Conservation (phyloP, 2,888 invertebrate genomes). For the Drosophila eohydei region DNA sequence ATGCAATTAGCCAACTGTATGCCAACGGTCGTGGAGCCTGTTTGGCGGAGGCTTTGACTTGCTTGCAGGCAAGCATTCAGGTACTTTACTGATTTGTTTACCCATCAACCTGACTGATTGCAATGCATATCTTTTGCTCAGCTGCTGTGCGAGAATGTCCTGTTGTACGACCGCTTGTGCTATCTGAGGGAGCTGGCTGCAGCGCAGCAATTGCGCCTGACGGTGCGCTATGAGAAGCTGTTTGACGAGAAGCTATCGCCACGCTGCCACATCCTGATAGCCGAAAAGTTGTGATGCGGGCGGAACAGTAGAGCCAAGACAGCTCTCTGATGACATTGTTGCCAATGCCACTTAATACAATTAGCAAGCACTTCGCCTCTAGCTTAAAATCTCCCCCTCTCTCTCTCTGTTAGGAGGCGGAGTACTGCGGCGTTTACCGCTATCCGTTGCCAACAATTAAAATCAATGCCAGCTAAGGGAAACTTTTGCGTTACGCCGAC, state of each 20-base stretch:
- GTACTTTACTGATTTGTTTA: slow-evolving; percentile 57
- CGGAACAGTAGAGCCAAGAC: neutral
- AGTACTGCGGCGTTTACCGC: slow-evolving; percentile 30
- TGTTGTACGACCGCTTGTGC: slow-evolving; percentile 86
- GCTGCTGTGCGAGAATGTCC: slow-evolving; percentile 87
- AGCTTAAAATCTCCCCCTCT: slow-evolving; percentile 21
- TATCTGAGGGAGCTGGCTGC: slow-evolving; percentile 84
- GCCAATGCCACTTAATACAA: slow-evolving; percentile 54
- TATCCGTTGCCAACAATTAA: slow-evolving; percentile 64
- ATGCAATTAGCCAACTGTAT: slow-evolving; percentile 56
- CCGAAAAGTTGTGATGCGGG: slow-evolving; percentile 85
- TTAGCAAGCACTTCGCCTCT: slow-evolving; percentile 56
- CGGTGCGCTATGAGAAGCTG: slow-evolving; percentile 86
- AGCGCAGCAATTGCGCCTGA: slow-evolving; percentile 81
- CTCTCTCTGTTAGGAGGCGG: slow-evolving; percentile 3
- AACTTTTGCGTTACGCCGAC: slow-evolving; percentile 30
- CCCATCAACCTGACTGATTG: neutral
- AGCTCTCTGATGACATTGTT: slow-evolving; percentile 14
- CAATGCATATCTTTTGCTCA: slow-evolving; percentile 78
- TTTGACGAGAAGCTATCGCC: slow-evolving; percentile 88
- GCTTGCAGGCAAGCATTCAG: slow-evolving; percentile 86
- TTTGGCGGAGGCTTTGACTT: slow-evolving; percentile 83
- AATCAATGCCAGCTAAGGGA: slow-evolving; percentile 63
- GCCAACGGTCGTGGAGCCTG: slow-evolving; percentile 64
- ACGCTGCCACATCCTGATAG: slow-evolving; percentile 88